Conservation (phyloP, 2,113 vertebrate species). For the Trematocara stigmaticum region DNA sequence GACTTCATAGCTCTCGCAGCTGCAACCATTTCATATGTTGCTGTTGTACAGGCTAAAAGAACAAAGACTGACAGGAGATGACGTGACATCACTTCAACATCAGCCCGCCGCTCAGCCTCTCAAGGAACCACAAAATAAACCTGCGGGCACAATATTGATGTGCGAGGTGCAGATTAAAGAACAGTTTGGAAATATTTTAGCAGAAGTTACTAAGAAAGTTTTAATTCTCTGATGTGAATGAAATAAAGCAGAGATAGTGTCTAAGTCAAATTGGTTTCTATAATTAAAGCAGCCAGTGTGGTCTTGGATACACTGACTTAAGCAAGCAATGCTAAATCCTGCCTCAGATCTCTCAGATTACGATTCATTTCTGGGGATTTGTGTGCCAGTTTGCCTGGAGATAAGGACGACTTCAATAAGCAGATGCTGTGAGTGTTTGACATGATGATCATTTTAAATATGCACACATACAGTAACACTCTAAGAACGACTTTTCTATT, state of each 20-base stretch:
- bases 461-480: neutral
- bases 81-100: neutral
- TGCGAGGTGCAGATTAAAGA: neutral
- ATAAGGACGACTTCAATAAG: constrained; percentile 37
- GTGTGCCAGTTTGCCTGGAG: neutral
- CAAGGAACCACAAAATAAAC: neutral
- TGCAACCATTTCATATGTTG: neutral
- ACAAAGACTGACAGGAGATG: neutral
- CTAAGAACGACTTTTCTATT: neutral
- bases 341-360: constrained; percentile 35
- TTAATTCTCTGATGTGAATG: neutral
- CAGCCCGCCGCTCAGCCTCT: neutral
- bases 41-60: neutral
- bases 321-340: constrained; percentile 16
- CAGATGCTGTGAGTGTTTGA: constrained; percentile 18
- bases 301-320: constrained; percentile 10
- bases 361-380: constrained; percentile 20
- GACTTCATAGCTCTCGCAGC: neutral
- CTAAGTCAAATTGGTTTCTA: constrained; percentile 23
- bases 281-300: constrained; percentile 25
- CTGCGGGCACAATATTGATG: neutral
- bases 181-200: neutral
- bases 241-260: constrained; percentile 14
- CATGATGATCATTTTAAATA: neutral
- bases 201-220: neutral